Conservation (phyloP, 2,888 invertebrate species). For the Chymomyza amoena region DNA sequence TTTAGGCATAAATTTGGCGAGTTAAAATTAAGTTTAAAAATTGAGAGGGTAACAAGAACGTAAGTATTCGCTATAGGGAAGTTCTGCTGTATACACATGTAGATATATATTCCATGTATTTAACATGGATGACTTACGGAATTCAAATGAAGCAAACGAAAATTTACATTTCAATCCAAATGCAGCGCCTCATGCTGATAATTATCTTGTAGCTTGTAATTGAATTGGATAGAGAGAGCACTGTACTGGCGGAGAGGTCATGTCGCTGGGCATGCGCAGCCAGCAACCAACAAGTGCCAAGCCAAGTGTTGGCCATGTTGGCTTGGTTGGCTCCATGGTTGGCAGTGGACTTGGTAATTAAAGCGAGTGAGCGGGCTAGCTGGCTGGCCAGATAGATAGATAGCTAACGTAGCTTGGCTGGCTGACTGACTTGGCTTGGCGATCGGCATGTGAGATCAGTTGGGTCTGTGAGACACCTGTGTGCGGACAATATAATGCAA, state of each 20-base stretch:
- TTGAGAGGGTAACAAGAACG: not conserved
- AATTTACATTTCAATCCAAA: conserved; percentile 63
- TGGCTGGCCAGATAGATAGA: not conserved
- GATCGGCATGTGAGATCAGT: not conserved
- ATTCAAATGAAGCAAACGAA: conserved; percentile 43
- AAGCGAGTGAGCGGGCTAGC: conserved; percentile 31
- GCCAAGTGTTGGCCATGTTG: conserved; percentile 17
- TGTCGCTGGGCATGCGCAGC: conserved; percentile 44
- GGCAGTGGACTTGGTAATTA: conserved; percentile 13
- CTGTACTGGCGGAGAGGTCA: conserved; percentile 54
- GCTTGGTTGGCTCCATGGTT: conserved; percentile 6
- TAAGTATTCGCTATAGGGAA: not conserved
- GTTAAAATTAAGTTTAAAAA: not conserved
- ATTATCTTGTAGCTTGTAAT: conserved; percentile 56
- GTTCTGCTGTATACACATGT: not conserved
- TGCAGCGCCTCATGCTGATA: conserved; percentile 53
- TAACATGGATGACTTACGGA: conserved; percentile 51
- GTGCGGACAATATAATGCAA: conserved; percentile 60
- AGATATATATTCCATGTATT: not conserved
- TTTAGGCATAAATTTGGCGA: no score
- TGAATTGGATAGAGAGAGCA: conserved; percentile 48
- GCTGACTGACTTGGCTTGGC: not conserved
- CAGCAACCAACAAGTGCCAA: conserved; percentile 29
- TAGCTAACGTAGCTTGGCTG: conserved; percentile 9
- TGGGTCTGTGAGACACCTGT: conserved; percentile 53